These are phyloP conservation scores for Notothenia coriiceps DNA, from an alignment of 2,113 vertebrate genomes.

Conservation along the genomic window DNA sequence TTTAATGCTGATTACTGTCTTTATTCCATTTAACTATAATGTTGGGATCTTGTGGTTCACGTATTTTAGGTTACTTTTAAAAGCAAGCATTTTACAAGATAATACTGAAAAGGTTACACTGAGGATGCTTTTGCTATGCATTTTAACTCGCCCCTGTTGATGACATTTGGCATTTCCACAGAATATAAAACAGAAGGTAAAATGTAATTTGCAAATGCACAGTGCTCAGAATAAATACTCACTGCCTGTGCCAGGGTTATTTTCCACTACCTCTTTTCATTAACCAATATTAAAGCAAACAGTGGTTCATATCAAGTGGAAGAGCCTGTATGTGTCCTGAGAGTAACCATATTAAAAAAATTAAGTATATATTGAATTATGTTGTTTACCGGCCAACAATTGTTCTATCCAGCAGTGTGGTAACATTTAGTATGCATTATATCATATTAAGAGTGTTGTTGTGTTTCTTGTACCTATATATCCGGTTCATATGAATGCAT, in stretches of 20 bases:
- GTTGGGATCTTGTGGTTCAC: too few relatives aligned
- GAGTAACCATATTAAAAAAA: constrained; percentile 23
- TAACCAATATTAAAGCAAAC: constrained; percentile 48
- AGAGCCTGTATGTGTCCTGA: constrained; percentile 5
- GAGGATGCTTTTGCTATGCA: constrained; percentile 11
- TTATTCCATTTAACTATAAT: not conserved
- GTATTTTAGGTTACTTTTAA: constrained; percentile 2
- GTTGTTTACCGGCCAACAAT: not conserved
- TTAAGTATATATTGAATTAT: not conserved
- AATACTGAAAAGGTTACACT: constrained; percentile 17
- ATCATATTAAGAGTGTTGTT: constrained; percentile 7
- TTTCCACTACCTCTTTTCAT: constrained; percentile 41
- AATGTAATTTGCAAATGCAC: constrained; percentile 61
- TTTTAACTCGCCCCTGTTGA: constrained; percentile 11
- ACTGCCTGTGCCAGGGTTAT: constrained; percentile 38
- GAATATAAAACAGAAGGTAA: constrained; percentile 42
- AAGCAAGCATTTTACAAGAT: not conserved
- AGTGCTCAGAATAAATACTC: constrained; percentile 54
- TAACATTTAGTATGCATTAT: not conserved
- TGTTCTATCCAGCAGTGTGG: not conserved
- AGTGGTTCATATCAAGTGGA: constrained; percentile 10
- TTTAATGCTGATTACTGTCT: not conserved
- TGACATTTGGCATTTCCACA: constrained; percentile 50
- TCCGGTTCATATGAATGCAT: constrained; percentile 1
- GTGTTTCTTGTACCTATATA: not conserved